A percentile compares a stretch with the other conserved stretches of the same genome.
These are phyloP conservation scores for Bruchidius siliquastri DNA, from an alignment of 2,888 invertebrate species.

Conservation along the genomic window DNA sequence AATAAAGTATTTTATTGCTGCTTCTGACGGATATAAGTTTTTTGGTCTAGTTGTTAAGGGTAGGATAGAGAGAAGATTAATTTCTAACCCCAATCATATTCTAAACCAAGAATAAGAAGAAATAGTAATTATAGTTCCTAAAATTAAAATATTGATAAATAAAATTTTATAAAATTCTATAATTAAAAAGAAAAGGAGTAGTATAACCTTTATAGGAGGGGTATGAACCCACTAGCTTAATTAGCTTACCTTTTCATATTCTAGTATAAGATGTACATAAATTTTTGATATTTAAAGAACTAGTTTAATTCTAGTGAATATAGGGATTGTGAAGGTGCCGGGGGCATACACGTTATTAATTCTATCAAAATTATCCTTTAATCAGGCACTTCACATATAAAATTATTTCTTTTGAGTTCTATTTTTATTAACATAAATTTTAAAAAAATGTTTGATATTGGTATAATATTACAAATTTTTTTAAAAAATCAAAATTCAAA, in stretches of 20 bases:
- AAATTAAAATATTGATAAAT: constrained; percentile 51
- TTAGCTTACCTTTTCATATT: constrained; percentile 58
- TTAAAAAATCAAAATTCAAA: too few relatives aligned
- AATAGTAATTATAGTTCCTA: constrained; percentile 50
- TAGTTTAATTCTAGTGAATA: too few relatives aligned
- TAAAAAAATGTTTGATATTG: too few relatives aligned
- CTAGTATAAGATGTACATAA: constrained; percentile 60
- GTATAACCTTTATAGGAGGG: constrained; percentile 41
- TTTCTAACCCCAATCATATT: constrained; percentile 60
- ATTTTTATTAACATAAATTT: constrained; percentile 1
- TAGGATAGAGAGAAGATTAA: constrained; percentile 59
- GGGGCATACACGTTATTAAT: constrained; percentile 7
- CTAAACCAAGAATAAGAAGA: constrained; percentile 47
- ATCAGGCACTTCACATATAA: constrained; percentile 49
- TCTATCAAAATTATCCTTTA: constrained; percentile 59
- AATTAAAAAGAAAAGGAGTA: constrained; percentile 53
- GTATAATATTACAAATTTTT: too few relatives aligned
- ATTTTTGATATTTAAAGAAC: too few relatives aligned
- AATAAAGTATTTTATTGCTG: constrained; percentile 59
- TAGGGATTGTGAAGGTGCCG: neutral
- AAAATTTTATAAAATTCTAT: constrained; percentile 50
- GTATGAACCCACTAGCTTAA: constrained; percentile 50
- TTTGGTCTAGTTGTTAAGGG: constrained; percentile 52
- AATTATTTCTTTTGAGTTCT: neutral
- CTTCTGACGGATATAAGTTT: constrained; percentile 52